A percentile compares a stretch with the other conserved stretches of the same genome.
phyloP scores from a whole-genome alignment of 2,888 invertebrate species.

The Euzetes globulus region DNA sequence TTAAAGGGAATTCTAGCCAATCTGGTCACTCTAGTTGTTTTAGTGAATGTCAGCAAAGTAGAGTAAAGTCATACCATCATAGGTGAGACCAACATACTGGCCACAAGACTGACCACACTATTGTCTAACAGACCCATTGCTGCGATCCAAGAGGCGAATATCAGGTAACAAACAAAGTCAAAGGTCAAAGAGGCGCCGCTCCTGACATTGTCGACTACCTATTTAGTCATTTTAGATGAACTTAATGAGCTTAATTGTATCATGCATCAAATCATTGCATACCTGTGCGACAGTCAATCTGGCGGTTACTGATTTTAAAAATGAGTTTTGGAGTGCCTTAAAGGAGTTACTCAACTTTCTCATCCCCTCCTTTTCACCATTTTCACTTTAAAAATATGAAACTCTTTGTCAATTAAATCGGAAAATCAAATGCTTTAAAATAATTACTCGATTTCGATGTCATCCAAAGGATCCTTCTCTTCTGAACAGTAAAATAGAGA shows the following conservation, averaged over 20 bases:
- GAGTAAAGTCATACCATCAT: conserved; percentile 56
- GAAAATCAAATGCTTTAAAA: neutral
- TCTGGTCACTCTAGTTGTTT: too few species aligned
- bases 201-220: conserved; percentile 61
- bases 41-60: neutral
- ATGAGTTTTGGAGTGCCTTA: conserved; percentile 46
- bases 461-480: conserved; percentile 31
- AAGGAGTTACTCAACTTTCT: conserved; percentile 35
- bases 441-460: neutral
- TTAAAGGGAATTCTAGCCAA: too few species aligned
- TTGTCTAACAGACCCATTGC: conserved; percentile 66
- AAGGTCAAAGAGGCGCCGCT: conserved; percentile 64
- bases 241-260: too few species aligned
- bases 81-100: conserved; percentile 72
- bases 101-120: conserved; percentile 64
- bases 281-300: conserved; percentile 61
- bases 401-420: neutral
- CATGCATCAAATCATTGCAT: conserved; percentile 1
- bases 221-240: conserved; percentile 18
- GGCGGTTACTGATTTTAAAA: conserved; percentile 60
- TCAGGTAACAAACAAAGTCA: conserved; percentile 63
- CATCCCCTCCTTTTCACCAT: neutral
- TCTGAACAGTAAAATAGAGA: conserved; percentile 32
- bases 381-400: neutral
- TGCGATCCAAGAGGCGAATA: conserved; percentile 67